phyloP scores from a whole-genome alignment of 2,888 invertebrate species.

The Himalopsyche tibetana region DNA sequence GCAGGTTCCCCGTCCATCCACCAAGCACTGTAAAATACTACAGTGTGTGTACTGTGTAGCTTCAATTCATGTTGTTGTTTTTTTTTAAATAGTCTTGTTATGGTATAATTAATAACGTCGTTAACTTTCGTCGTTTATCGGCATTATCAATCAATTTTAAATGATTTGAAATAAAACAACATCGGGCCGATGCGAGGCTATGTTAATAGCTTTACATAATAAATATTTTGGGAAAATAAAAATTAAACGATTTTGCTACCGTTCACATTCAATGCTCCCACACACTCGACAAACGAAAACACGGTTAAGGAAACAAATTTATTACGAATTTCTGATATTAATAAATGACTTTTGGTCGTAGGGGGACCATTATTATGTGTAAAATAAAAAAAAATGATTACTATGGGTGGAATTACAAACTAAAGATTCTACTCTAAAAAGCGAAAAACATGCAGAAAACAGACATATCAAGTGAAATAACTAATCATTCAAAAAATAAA shows the following conservation, averaged over 20 bases:
- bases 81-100: background rate
- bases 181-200: background rate
- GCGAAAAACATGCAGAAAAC: too few relatives aligned
- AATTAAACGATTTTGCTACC: slow-evolving; percentile 8
- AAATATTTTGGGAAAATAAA: slow-evolving; percentile 30
- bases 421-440: too few relatives aligned
- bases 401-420: too few relatives aligned
- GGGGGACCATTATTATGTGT: background rate
- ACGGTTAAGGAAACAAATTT: slow-evolving; percentile 54
- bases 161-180: slow-evolving; percentile 20
- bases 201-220: slow-evolving; percentile 25
- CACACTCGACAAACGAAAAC: slow-evolving; percentile 44
- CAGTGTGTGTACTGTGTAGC: background rate
- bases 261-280: background rate
- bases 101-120: background rate
- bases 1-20: too few relatives aligned
- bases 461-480: too few relatives aligned
- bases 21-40: too few relatives aligned
- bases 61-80: background rate
- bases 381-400: too few relatives aligned
- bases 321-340: slow-evolving; percentile 55
- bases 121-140: slow-evolving; percentile 21
- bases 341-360: slow-evolving; percentile 44
- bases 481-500: too few relatives aligned
- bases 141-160: slow-evolving; percentile 26